A percentile compares a stretch with the other conserved stretches of the same genome.
Conservation (phyloP, 2,888 invertebrate genomes). For the Acronicta alni region DNA sequence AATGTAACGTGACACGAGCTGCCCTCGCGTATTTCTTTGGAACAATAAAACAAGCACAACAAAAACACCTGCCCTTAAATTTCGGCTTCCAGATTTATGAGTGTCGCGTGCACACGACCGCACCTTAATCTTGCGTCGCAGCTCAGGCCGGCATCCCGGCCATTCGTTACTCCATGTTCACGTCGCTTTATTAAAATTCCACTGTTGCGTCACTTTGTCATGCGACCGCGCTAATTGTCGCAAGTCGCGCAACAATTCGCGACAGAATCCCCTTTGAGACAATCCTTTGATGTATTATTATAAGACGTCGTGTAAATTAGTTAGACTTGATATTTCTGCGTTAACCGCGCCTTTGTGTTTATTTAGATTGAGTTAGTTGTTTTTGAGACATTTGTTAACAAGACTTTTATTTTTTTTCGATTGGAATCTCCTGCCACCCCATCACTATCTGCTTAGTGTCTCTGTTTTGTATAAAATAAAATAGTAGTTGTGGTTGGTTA, state of each 20-base stretch:
- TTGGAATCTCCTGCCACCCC: no score
- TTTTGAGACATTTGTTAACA: constrained; percentile 2
- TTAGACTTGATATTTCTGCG: constrained; percentile 39
- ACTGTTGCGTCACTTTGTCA: constrained; percentile 50
- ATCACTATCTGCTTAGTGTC: no score
- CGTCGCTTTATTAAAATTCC: constrained; percentile 66
- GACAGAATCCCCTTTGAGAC: constrained; percentile 56
- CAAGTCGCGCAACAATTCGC: constrained; percentile 57
- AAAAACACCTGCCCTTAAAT: constrained; percentile 42
- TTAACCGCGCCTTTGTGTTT: constrained; percentile 17
- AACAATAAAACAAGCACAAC: constrained; percentile 38
- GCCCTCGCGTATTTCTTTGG: constrained; percentile 17
- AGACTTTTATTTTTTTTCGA: no score
- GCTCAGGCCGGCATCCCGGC: constrained; percentile 28
- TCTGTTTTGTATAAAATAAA: background rate
- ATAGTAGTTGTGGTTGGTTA: background rate
- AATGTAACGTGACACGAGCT: background rate
- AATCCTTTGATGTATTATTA: constrained; percentile 56
- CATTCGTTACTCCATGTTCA: constrained; percentile 46
- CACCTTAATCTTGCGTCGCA: constrained; percentile 45
- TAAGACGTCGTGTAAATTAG: constrained; percentile 48
- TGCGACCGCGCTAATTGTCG: constrained; percentile 59
- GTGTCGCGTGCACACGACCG: constrained; percentile 50
- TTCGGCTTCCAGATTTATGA: constrained; percentile 51
- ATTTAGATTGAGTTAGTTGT: constrained; percentile 20